A percentile compares a stretch with the other conserved stretches of the same genome.
phyloP scores from a whole-genome alignment of 2,113 vertebrate species.

The Glaucidium brasilianum region DNA sequence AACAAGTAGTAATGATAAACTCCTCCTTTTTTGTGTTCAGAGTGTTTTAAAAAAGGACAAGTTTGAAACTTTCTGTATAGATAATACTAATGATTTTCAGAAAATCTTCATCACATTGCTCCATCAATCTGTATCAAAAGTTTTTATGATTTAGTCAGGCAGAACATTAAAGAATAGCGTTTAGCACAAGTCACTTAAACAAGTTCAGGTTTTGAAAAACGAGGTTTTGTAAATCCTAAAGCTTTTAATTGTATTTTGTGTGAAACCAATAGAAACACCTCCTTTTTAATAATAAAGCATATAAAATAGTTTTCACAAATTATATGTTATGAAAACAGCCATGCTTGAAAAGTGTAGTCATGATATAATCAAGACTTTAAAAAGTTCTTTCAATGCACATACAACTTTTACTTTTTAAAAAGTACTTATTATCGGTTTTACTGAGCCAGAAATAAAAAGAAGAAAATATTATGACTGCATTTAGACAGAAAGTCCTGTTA shows the following conservation, averaged over 20 bases:
- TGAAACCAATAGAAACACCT: background rate
- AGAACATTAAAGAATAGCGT: background rate
- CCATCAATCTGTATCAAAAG: background rate
- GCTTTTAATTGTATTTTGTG: background rate
- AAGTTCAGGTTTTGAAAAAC: background rate
- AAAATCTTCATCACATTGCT: background rate
- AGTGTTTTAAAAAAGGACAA: background rate
- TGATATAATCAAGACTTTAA: background rate
- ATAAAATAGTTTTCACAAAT: background rate
- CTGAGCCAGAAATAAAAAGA: background rate
- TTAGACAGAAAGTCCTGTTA: conserved; percentile 30
- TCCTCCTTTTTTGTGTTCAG: background rate
- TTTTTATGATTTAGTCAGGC: background rate
- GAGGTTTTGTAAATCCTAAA: background rate
- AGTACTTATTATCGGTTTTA: background rate
- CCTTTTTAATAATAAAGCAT: background rate
- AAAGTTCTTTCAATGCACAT: background rate
- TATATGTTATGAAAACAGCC: background rate
- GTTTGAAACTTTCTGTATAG: background rate
- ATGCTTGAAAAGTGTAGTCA: background rate
- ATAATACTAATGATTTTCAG: background rate
- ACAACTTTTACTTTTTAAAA: background rate
- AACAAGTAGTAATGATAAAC: background rate
- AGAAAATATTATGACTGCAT: conserved; percentile 20
- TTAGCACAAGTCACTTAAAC: background rate